phyloP scores from a whole-genome alignment of 2,888 invertebrate species.

The Cantharis rustica region DNA sequence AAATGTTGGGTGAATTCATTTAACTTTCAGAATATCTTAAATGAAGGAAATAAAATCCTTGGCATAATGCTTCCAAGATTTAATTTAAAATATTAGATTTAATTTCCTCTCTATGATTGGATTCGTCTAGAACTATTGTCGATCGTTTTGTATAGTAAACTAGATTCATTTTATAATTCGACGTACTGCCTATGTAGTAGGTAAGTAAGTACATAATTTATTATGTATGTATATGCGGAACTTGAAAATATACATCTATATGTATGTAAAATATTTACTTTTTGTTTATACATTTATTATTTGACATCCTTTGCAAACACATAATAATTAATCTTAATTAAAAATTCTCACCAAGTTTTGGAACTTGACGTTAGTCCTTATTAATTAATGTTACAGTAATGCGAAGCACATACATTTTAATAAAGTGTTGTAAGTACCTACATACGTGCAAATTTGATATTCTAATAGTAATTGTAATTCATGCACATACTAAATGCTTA shows the following conservation, averaged over 20 bases:
- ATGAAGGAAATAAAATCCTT: constrained; percentile 39
- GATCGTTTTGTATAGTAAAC: background rate
- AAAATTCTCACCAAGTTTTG: constrained; percentile 7
- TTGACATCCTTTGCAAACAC: background rate
- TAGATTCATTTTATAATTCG: background rate
- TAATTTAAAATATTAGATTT: constrained; percentile 39
- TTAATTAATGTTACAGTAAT: constrained; percentile 16
- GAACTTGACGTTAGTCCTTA: constrained; percentile 6
- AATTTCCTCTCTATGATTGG: constrained; percentile 40
- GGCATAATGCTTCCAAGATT: constrained; percentile 29
- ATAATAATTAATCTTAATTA: background rate
- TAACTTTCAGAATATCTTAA: constrained; percentile 39
- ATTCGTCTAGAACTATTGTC: constrained; percentile 15
- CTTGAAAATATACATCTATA: no score
- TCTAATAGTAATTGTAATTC: constrained; percentile 36
- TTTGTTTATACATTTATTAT: background rate
- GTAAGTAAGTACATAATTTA: no score
- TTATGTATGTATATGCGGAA: no score
- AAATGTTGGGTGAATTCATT: constrained; percentile 40
- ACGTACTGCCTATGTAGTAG: background rate
- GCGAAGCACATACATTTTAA: constrained; percentile 29
- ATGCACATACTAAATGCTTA: constrained; percentile 34
- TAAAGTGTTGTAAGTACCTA: constrained; percentile 25
- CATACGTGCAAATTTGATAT: constrained; percentile 35
- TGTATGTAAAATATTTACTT: background rate